These are phyloP conservation scores for Diadromus collaris DNA, from an alignment of 2,888 invertebrate genomes.

Conservation along the genomic window DNA sequence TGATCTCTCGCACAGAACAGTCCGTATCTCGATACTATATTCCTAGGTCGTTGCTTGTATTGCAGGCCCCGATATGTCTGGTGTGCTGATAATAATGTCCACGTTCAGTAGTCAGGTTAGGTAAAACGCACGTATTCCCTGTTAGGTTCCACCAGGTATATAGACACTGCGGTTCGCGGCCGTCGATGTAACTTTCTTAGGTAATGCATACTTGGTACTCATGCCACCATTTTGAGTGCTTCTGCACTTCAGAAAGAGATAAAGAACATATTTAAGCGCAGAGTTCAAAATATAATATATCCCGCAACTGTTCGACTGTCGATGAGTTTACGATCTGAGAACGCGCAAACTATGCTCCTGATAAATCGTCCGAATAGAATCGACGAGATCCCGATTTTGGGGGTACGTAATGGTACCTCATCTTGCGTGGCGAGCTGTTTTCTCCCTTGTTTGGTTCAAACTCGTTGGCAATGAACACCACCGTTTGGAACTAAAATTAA, in stretches of 20 bases:
- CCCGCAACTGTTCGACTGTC: slow-evolving; percentile 21
- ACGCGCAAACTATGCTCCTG: slow-evolving; percentile 1
- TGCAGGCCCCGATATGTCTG: background rate
- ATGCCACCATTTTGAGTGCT: background rate
- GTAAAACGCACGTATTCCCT: slow-evolving; percentile 1
- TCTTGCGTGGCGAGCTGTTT: slow-evolving; percentile 8
- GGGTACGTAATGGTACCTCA: slow-evolving; percentile 66
- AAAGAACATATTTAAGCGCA: no score
- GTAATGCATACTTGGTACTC: slow-evolving; percentile 64
- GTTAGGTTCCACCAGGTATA: background rate
- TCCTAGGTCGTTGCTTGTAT: background rate
- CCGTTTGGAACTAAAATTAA: slow-evolving; percentile 6
- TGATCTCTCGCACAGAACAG: background rate
- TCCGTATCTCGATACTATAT: background rate
- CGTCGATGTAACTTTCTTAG: slow-evolving; percentile 61
- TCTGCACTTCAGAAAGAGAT: background rate
- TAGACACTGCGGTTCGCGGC: background rate
- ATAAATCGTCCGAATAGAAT: slow-evolving; percentile 70
- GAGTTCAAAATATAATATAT: slow-evolving; percentile 32
- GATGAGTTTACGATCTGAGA: slow-evolving; percentile 25
- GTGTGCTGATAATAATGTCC: background rate
- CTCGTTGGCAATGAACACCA: slow-evolving; percentile 13
- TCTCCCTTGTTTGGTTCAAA: slow-evolving; percentile 36
- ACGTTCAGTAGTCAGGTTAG: background rate
- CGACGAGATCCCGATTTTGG: slow-evolving; percentile 58